phyloP scores from a whole-genome alignment of 2,888 invertebrate species.

The Macrophya annulata region DNA sequence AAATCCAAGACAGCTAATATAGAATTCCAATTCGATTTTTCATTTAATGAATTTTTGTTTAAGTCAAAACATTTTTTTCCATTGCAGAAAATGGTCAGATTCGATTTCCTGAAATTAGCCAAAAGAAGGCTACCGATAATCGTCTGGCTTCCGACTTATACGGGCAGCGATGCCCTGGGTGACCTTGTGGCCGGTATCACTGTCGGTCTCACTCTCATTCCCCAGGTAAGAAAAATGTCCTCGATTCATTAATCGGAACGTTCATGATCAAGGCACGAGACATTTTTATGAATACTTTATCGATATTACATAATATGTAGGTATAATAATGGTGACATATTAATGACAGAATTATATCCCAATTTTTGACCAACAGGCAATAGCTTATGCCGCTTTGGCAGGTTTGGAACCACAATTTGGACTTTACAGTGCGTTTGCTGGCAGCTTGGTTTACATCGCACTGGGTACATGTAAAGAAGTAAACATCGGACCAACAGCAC shows the following conservation, averaged over 20 bases:
- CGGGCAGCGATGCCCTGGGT: conserved; percentile 77
- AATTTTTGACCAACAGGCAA: conserved; percentile 66
- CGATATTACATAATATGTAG: too few relatives aligned
- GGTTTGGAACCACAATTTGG: conserved; percentile 85
- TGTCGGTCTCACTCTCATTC: conserved; percentile 78
- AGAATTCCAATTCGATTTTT: conserved; percentile 54
- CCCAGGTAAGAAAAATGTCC: conserved; percentile 72
- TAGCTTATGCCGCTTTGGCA: conserved; percentile 74
- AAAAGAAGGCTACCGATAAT: conserved; percentile 75
- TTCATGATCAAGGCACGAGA: not conserved
- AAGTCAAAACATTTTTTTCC: not conserved
- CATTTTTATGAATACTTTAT: not conserved
- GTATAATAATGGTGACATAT: too few relatives aligned
- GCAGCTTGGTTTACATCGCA: conserved; percentile 89
- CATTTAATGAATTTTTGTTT: conserved; percentile 15
- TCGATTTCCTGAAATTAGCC: conserved; percentile 61
- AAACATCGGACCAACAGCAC: conserved; percentile 88
- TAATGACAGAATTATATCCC: not conserved
- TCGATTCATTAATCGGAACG: not conserved
- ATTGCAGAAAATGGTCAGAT: conserved; percentile 63
- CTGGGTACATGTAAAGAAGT: conserved; percentile 88
- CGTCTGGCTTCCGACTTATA: conserved; percentile 80
- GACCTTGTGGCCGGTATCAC: conserved; percentile 83
- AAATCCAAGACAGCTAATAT: not conserved
- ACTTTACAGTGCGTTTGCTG: conserved; percentile 90